Evolutionary conservation across 2,797 vertebrate genomes (phyloP).

Genomic region (Acrossocheilus wenchowensis): DNA sequence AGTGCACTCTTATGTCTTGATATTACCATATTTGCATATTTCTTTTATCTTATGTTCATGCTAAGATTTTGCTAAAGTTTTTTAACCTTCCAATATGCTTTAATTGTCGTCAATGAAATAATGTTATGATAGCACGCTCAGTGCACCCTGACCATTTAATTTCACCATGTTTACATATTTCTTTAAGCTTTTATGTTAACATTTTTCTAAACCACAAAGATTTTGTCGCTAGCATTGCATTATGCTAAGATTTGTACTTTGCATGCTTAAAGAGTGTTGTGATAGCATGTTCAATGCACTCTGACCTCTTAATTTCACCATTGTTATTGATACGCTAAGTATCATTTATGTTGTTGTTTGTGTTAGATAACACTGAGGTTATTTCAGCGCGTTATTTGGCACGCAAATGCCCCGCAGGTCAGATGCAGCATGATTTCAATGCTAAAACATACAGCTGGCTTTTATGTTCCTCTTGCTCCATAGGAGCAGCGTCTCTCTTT

Average conservation of each 20-base stretch:
- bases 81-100: not conserved
- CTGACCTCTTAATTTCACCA: slow-evolving; percentile 1
- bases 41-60: too few relatives aligned
- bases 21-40: not conserved
- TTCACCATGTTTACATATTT: not conserved
- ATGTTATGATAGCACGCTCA: not conserved
- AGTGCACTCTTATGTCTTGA: not conserved
- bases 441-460: slow-evolving; percentile 3
- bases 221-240: not conserved
- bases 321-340: not conserved
- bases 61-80: not conserved
- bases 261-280: not conserved
- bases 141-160: not conserved
- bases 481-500: slow-evolving; percentile 37
- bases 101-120: not conserved
- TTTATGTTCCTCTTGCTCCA: slow-evolving; percentile 29
- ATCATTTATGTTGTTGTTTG: slow-evolving; percentile 3
- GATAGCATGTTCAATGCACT: not conserved
- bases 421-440: slow-evolving; percentile 17
- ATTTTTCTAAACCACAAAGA: not conserved
- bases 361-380: slow-evolving; percentile 8
- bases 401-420: slow-evolving; percentile 10
- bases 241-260: not conserved
- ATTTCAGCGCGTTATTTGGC: slow-evolving; percentile 31
- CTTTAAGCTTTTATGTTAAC: not conserved